A percentile compares a stretch with the other conserved stretches of the same genome.
Conservation (phyloP, 2,113 vertebrate species). For the Dasyornis broadbenti region DNA sequence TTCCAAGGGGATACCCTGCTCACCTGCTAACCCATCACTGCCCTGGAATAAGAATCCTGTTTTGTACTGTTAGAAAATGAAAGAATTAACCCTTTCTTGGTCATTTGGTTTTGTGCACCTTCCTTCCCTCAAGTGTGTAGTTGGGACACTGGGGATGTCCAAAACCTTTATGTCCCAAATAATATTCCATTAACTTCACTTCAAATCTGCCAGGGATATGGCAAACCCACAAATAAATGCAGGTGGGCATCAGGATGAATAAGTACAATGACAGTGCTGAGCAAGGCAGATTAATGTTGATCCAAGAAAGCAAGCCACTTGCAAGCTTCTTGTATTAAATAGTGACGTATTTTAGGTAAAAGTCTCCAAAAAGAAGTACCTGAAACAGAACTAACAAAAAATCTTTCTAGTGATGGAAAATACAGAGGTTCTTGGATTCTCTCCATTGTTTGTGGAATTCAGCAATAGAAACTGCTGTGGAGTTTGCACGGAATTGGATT, state of each 20-base stretch:
- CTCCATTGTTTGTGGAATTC: background rate
- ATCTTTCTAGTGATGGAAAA: background rate
- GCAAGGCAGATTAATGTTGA: background rate
- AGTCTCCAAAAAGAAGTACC: background rate
- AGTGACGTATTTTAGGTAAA: background rate
- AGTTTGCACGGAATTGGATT: background rate
- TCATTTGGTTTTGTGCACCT: background rate
- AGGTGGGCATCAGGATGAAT: background rate
- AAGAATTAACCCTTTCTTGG: background rate
- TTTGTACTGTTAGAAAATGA: background rate
- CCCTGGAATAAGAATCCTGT: background rate
- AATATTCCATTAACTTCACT: background rate
- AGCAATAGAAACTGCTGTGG: background rate
- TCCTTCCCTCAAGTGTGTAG: background rate
- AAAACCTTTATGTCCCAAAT: background rate
- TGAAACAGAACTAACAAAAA: background rate
- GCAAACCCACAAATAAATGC: background rate
- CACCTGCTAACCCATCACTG: background rate
- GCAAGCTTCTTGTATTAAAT: background rate
- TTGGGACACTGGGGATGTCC: background rate
- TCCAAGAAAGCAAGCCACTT: background rate
- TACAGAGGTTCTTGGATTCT: background rate
- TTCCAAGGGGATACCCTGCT: background rate
- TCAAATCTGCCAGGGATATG: background rate
- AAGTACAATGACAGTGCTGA: background rate